A percentile compares a stretch with the other conserved stretches of the same genome.
These are phyloP conservation scores for Excalfactoria chinensis DNA, from an alignment of 2,113 vertebrate genomes.

Conservation along the genomic window DNA sequence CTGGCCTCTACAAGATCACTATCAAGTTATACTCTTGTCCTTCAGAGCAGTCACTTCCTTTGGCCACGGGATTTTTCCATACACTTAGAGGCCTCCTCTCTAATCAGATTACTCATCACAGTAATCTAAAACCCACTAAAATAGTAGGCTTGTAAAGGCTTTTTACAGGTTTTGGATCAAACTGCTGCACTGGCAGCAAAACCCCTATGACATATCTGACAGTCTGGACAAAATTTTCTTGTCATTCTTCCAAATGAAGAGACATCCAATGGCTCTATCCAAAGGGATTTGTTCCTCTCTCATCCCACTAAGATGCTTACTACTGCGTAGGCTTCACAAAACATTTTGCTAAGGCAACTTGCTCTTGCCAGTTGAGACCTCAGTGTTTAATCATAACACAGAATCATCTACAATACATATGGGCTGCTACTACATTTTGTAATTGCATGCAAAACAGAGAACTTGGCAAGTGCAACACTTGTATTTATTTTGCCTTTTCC, in stretches of 20 bases:
- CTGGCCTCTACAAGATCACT: not conserved
- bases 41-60: not conserved
- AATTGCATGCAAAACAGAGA: not conserved
- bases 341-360: not conserved
- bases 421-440: not conserved
- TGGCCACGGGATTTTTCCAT: not conserved
- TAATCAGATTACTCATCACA: not conserved
- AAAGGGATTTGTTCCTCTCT: not conserved
- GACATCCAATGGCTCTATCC: not conserved
- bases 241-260: not conserved
- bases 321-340: not conserved
- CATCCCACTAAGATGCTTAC: not conserved
- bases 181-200: not conserved
- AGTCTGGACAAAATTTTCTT: not conserved
- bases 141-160: not conserved
- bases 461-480: not conserved
- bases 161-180: not conserved
- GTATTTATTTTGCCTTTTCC: not conserved
- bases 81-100: not conserved
- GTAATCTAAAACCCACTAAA: not conserved
- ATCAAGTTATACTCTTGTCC: not conserved
- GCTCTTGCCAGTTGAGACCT: not conserved
- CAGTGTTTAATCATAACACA: not conserved
- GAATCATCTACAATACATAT: not conserved
- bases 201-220: not conserved